Percentiles rank a stretch among this genome's conserved stretches.
These are phyloP conservation scores for Aptenodytes patagonicus DNA, from an alignment of 2,113 vertebrate genomes.

Conservation along the genomic window DNA sequence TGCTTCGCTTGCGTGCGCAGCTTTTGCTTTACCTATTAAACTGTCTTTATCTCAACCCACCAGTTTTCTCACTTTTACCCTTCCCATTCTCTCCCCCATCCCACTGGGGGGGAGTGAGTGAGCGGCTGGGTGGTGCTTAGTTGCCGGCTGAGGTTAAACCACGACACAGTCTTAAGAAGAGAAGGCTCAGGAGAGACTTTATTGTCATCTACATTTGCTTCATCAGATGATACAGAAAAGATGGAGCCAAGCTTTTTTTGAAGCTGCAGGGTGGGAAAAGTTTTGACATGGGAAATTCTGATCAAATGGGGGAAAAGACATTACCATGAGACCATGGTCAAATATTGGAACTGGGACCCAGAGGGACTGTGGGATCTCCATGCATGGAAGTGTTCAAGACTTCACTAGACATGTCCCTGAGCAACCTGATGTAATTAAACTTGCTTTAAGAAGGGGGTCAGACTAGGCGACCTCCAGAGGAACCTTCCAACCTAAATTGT, in stretches of 20 bases:
- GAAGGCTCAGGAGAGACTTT: neutral
- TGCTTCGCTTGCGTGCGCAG: no score
- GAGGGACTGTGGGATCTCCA: neutral
- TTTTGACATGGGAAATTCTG: neutral
- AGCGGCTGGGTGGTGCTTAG: no score
- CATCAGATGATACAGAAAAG: neutral
- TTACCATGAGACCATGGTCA: neutral
- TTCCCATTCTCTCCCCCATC: no score
- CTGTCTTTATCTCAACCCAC: no score
- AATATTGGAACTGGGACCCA: neutral
- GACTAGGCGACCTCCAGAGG: neutral
- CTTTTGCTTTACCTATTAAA: no score
- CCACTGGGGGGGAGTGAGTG: no score
- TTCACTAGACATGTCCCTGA: neutral
- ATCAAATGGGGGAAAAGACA: neutral
- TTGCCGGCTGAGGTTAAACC: no score
- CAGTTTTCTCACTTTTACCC: no score
- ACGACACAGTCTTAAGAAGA: neutral
- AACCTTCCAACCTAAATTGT: neutral
- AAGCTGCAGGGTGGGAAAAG: neutral
- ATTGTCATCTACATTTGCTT: neutral
- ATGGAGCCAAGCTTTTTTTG: neutral
- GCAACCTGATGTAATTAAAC: neutral
- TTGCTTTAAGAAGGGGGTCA: neutral
- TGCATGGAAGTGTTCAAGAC: neutral